Conservation (phyloP, 2,797 vertebrate genomes). For the Bradypus variegatus region DNA sequence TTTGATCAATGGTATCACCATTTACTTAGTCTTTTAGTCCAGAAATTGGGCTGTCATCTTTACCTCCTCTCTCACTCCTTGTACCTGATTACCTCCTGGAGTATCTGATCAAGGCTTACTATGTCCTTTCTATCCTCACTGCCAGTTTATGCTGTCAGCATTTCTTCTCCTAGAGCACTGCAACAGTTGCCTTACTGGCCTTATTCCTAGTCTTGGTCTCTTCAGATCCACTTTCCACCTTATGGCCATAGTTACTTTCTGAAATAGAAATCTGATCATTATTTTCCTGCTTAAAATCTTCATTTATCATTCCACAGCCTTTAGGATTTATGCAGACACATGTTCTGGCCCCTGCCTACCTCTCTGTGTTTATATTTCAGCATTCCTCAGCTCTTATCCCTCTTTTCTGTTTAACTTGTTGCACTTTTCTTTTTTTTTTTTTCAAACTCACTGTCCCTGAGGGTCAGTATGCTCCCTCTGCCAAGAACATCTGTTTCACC, state of each 20-base stretch:
- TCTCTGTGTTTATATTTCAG: conserved; percentile 30
- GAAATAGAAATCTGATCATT: conserved; percentile 29
- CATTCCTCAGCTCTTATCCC: neutral
- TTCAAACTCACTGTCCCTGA: neutral
- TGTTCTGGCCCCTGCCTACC: neutral
- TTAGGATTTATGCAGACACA: neutral
- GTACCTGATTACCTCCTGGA: neutral
- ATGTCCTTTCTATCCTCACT: neutral
- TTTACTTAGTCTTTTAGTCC: neutral
- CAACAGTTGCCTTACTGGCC: neutral
- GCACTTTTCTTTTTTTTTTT: neutral
- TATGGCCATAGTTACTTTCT: neutral
- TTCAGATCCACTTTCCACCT: neutral
- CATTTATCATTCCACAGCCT: conserved; percentile 1
- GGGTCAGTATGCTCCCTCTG: neutral
- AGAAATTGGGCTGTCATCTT: neutral
- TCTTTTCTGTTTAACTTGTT: conserved; percentile 5
- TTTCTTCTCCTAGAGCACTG: neutral
- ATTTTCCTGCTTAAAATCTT: conserved; percentile 28
- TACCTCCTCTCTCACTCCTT: neutral
- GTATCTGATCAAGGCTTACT: neutral
- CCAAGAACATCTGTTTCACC: neutral
- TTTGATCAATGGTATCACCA: neutral
- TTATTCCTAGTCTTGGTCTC: neutral
- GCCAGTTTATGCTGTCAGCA: neutral